Evolutionary conservation across 1,140 invertebrate species (phyloP), one percentile per base, ranked within the genome.

Genomic region (Drosophila arawakana): DNA sequence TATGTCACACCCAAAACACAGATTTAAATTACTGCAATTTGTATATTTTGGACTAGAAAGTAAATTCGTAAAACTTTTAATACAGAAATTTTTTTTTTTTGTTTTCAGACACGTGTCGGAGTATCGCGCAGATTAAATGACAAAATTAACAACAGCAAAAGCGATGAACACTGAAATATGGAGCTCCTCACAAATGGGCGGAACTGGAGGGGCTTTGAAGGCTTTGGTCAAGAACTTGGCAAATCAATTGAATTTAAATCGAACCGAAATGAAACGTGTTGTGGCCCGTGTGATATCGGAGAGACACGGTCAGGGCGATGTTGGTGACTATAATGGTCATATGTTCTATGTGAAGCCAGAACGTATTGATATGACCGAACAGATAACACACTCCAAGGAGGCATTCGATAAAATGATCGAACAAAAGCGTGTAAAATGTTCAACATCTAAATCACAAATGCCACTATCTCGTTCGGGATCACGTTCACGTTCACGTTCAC

Each of bases 281-380:
- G 83, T 88, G n/a, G 84, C 83, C 15, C 69, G 81, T n/a, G 83
- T 86, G 25, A 72, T 86, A 7, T 81, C 83, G 4, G 83, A 86
- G 13, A 77, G 74, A 1, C 83, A 83, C 11, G 72, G 71, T 1
- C 52, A 77, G 2, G 76, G 76, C 13, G 65, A 83, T 43, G 73
- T 86, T 25, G 80, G 67, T 10, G 80, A 88, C 37, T 77, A 80
- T 55, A 83, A 83, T 46, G 83, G 83, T 0, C 80, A 80, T 30
- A 77, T 83, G 80, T 86, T 89, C 47, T 86, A 72, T n/a, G 66
- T 73, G 34, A 80, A 74, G 41, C 83, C 83, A 6, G 76, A 86
- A 9, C 76, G 76, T 3, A 39, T 86, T 2, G 74, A 86, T 18
- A 58, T 86, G 41, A 47, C 71, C 7, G 25, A 88, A 1, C 70